These are phyloP conservation scores for Dione juno DNA, from an alignment of 2,888 invertebrate genomes.

Conservation along the genomic window DNA sequence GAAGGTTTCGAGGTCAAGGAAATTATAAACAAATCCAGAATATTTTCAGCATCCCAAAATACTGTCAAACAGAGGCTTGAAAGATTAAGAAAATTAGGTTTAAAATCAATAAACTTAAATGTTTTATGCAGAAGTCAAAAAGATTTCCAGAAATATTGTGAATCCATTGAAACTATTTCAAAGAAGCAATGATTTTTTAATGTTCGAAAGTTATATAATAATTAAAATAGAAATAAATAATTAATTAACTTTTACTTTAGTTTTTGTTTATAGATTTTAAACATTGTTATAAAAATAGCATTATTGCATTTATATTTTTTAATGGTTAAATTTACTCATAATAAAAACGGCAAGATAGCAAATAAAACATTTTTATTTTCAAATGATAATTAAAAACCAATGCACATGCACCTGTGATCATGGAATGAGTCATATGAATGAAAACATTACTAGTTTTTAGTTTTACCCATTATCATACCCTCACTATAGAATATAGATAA, in stretches of 20 bases:
- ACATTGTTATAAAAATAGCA: not conserved
- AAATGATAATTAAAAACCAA: slow-evolving; percentile 45
- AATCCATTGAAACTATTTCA: slow-evolving; percentile 52
- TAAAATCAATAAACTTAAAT: slow-evolving; percentile 77
- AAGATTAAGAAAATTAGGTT: slow-evolving; percentile 73
- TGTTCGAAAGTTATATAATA: not conserved
- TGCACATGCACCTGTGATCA: slow-evolving; percentile 45
- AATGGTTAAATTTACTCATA: too few species aligned
- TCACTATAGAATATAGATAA: slow-evolving; percentile 37
- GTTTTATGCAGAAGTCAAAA: slow-evolving; percentile 82
- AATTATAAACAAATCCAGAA: slow-evolving; percentile 80
- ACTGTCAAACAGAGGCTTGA: slow-evolving; percentile 81
- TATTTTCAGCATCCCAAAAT: slow-evolving; percentile 81
- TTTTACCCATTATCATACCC: slow-evolving; percentile 36
- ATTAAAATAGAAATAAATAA: not conserved
- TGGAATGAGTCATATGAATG: slow-evolving; percentile 52
- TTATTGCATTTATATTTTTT: not conserved
- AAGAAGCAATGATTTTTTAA: slow-evolving; percentile 30
- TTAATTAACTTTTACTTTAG: not conserved
- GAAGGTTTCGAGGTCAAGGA: slow-evolving; percentile 81
- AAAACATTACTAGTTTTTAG: slow-evolving; percentile 43
- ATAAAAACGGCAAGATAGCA: slow-evolving; percentile 33
- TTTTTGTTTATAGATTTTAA: not conserved
- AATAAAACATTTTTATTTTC: slow-evolving; percentile 43
- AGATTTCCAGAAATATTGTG: slow-evolving; percentile 80